Conservation (phyloP, 1,140 invertebrate genomes). For the Venustaconcha ellipsiformis region DNA sequence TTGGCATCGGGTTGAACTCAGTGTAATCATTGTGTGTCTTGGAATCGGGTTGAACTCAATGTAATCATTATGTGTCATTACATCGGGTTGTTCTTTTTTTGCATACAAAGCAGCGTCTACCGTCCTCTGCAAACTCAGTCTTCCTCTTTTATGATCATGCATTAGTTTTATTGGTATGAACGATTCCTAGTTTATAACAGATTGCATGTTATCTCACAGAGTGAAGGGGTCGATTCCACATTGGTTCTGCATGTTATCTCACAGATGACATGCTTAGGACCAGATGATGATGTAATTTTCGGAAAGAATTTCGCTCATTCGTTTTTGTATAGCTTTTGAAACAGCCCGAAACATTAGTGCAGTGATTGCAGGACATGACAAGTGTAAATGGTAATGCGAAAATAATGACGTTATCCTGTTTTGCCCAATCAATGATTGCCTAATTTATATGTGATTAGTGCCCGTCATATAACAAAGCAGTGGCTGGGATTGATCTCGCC, state of each 20-base stretch:
- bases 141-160: no score
- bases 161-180: no score
- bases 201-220: conserved; percentile 22
- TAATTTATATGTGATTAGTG: not conserved
- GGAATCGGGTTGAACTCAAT: no score
- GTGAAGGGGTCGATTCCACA: conserved; percentile 8
- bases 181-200: not conserved
- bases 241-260: not conserved
- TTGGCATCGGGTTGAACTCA: no score
- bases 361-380: conserved; percentile 26
- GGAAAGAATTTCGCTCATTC: conserved; percentile 7
- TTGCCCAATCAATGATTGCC: not conserved
- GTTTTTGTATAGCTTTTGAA: conserved; percentile 13
- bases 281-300: not conserved
- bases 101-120: no score
- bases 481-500: not conserved
- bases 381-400: conserved; percentile 28
- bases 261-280: conserved; percentile 18
- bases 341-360: conserved; percentile 27
- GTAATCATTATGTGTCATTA: no score
- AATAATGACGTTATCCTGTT: conserved; percentile 3
- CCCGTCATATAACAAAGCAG: not conserved
- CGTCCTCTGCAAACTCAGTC: no score
- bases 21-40: no score
- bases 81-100: no score